Conservation (phyloP, 2,113 vertebrate genomes). For the Otocyon megalotis region DNA sequence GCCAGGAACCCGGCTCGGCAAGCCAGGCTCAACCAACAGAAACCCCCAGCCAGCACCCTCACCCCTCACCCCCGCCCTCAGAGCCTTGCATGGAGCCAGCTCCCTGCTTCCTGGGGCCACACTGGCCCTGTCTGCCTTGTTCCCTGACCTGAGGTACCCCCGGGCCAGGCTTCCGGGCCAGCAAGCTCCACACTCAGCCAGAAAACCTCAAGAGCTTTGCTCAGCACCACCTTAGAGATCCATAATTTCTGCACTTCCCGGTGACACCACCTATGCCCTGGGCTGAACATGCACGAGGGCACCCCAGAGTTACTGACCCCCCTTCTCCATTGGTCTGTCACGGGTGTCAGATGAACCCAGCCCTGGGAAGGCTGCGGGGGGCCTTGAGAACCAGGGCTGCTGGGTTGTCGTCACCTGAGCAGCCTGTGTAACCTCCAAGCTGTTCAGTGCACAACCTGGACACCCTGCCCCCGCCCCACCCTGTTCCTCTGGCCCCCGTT, state of each 20-base stretch:
- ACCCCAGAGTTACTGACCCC: not conserved
- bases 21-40: not conserved
- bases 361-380: not conserved
- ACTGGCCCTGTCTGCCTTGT: not conserved
- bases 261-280: not conserved
- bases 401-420: not conserved
- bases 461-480: too few relatives aligned
- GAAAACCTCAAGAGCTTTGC: not conserved
- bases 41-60: too few relatives aligned
- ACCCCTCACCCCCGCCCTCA: not conserved
- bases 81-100: not conserved
- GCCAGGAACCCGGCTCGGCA: not conserved
- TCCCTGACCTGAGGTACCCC: too few relatives aligned
- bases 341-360: not conserved
- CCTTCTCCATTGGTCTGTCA: accelerated
- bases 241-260: not conserved
- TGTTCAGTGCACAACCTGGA: not conserved
- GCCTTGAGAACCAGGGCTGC: not conserved
- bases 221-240: not conserved
- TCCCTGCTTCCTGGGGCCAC: not conserved
- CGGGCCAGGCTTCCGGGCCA: not conserved
- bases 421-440: not conserved
- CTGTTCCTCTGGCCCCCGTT: accelerated
- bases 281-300: not conserved
- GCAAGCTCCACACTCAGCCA: not conserved